Evolutionary conservation across 2,113 vertebrate genomes (phyloP).

Genomic region (Alectura lathami): DNA sequence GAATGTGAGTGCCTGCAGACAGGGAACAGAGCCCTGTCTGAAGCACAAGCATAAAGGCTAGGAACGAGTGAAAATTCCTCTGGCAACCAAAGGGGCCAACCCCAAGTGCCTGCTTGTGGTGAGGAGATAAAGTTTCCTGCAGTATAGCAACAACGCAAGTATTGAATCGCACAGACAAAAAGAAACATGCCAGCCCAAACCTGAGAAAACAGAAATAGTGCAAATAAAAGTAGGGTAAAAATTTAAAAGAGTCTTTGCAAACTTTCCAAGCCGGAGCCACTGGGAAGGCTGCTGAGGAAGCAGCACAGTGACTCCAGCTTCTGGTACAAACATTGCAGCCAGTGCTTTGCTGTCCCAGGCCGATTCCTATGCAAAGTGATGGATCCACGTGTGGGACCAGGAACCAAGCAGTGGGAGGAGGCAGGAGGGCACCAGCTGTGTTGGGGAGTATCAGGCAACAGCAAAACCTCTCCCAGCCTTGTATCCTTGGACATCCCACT

Average conservation of each 20-base stretch:
- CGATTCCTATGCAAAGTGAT: background rate
- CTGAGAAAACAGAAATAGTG: too few species aligned
- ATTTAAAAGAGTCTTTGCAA: background rate
- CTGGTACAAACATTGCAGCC: accelerated
- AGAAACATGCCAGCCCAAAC: background rate
- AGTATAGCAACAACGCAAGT: background rate
- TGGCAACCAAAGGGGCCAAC: background rate
- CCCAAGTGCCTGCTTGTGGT: background rate
- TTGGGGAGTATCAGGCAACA: background rate
- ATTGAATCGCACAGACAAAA: background rate
- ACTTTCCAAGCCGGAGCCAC: background rate
- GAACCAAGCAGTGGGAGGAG: background rate
- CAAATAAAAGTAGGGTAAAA: background rate
- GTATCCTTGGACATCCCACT: background rate
- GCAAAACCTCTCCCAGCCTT: background rate
- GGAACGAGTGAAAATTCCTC: background rate
- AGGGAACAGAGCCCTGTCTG: background rate
- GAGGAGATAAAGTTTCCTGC: background rate
- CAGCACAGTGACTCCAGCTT: background rate
- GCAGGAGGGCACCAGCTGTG: background rate
- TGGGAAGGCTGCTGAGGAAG: background rate
- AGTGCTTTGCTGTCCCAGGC: background rate
- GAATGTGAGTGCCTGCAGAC: background rate
- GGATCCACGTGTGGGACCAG: background rate
- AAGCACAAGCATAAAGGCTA: background rate